Evolutionary conservation across 1,140 invertebrate species (phyloP).

Genomic region (Colletes latitarsis): DNA sequence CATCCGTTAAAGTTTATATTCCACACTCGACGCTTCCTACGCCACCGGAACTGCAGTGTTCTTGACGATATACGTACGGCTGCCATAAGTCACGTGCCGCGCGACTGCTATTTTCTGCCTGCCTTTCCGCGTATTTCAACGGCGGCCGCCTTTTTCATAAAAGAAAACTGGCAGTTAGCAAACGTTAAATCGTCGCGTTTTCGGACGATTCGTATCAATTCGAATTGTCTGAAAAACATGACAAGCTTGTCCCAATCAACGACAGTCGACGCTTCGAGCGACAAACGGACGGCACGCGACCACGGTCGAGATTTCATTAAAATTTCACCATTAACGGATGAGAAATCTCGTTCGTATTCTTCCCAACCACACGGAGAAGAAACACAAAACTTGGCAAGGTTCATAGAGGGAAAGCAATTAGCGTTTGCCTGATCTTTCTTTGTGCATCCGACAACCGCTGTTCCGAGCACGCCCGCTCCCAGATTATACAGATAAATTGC

Average conservation of each 20-base stretch:
- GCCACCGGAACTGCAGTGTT: conserved; percentile 53
- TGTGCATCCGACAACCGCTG: conserved; percentile 48
- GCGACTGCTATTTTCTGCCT: conserved; percentile 2
- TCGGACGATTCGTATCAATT: too few species aligned
- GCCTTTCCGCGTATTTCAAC: conserved; percentile 13
- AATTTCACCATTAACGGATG: conserved; percentile 13
- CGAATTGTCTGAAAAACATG: too few species aligned
- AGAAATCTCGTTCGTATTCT: background rate
- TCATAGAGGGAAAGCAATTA: conserved; percentile 39
- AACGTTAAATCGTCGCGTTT: background rate
- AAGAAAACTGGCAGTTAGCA: conserved; percentile 5
- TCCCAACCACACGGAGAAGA: background rate
- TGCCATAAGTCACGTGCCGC: conserved; percentile 49
- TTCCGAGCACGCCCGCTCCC: background rate
- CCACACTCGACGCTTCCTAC: conserved; percentile 58
- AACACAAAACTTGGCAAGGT: background rate
- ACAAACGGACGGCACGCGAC: background rate
- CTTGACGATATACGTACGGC: conserved; percentile 59
- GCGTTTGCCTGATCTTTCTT: conserved; percentile 40
- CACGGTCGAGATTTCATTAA: conserved; percentile 12
- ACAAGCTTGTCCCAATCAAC: too few species aligned
- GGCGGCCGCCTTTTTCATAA: background rate
- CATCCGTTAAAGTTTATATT: conserved; percentile 67
- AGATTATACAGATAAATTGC: conserved; percentile 19
- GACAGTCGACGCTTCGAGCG: too few species aligned